A percentile compares a stretch with the other conserved stretches of the same genome.
Conservation (phyloP, 2,113 vertebrate genomes). For the Carlito syrichta region DNA sequence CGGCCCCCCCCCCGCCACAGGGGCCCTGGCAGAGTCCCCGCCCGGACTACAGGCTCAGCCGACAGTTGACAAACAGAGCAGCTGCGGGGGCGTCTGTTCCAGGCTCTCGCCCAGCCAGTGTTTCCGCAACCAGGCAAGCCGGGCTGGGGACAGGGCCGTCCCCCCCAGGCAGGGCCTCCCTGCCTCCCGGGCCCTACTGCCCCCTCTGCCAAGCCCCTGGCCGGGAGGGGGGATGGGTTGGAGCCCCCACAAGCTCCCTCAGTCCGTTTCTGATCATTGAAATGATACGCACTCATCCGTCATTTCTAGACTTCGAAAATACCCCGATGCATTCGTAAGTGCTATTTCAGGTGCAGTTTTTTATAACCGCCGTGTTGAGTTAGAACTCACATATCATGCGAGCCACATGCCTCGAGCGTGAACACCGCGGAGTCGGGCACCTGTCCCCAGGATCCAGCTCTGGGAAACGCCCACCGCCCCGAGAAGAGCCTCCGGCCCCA, state of each 20-base stretch:
- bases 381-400: not conserved
- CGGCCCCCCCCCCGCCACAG: too few species aligned
- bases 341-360: not conserved
- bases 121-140: not conserved
- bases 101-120: not conserved
- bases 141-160: not conserved
- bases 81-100: not conserved
- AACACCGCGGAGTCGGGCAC: too few species aligned
- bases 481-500: too few species aligned
- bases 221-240: too few species aligned
- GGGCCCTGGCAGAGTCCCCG: too few species aligned
- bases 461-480: not conserved
- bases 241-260: not conserved
- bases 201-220: fast-evolving
- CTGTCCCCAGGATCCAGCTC: not conserved
- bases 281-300: not conserved
- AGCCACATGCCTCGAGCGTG: too few species aligned
- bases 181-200: fast-evolving
- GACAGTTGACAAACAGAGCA: not conserved
- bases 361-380: not conserved
- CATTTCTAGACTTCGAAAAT: not conserved
- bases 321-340: not conserved
- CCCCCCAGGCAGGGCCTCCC: not conserved
- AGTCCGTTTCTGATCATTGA: not conserved
- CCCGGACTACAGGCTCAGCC: fast-evolving